These are phyloP conservation scores for Tupiocoris notatus DNA, from an alignment of 2,888 invertebrate species.

Conservation along the genomic window DNA sequence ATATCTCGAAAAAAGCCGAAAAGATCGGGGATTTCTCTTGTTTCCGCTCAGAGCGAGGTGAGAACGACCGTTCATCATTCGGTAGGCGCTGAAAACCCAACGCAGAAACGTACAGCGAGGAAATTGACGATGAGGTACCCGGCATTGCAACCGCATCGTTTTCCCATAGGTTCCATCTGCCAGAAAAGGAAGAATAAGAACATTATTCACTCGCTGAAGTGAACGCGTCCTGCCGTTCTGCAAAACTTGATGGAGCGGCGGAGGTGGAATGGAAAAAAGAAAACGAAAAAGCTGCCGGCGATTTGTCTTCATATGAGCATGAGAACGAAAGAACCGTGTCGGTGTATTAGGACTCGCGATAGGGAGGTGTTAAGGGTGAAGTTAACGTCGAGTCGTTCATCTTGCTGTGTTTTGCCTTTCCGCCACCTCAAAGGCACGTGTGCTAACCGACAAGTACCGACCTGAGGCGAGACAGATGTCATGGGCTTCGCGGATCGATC, in stretches of 20 bases:
- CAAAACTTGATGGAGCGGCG: not conserved
- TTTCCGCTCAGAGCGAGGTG: not conserved
- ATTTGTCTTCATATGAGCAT: slow-evolving; percentile 8
- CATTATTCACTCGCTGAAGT: not conserved
- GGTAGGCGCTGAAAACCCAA: not conserved
- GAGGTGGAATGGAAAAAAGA: not conserved
- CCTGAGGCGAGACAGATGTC: not conserved
- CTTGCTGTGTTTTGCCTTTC: not conserved
- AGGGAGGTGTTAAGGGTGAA: not conserved
- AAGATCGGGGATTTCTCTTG: not conserved
- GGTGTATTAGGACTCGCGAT: not conserved
- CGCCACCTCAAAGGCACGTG: not conserved
- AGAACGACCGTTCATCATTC: not conserved
- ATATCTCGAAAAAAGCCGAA: not conserved
- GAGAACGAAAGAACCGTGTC: too few species aligned
- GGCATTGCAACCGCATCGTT: not conserved
- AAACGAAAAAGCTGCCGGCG: not conserved
- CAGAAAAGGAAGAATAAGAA: not conserved
- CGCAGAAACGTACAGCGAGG: not conserved
- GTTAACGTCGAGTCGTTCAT: not conserved
- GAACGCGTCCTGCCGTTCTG: not conserved
- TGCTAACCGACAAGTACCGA: not conserved
- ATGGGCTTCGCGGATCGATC: too few species aligned
- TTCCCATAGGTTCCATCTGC: not conserved
- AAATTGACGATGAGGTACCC: not conserved